These are phyloP conservation scores for Tinea semifulvella DNA, from an alignment of 2,888 invertebrate species.

Conservation along the genomic window DNA sequence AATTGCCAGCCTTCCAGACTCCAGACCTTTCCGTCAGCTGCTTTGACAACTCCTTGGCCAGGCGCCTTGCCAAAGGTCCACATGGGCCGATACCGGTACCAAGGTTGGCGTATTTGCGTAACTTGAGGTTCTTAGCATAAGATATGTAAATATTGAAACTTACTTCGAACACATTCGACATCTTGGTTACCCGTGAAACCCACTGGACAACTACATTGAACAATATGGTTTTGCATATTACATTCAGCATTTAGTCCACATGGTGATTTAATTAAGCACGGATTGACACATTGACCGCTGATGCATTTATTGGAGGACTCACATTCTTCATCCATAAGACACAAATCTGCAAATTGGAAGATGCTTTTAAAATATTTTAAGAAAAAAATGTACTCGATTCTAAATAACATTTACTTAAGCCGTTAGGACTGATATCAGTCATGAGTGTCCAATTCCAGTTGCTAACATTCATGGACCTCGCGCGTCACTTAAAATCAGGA, in stretches of 20 bases:
- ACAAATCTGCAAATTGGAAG: constrained; percentile 76
- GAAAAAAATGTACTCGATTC: constrained; percentile 13
- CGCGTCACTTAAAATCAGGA: no score
- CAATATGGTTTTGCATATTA: constrained; percentile 73
- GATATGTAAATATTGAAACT: no score
- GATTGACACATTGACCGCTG: constrained; percentile 83
- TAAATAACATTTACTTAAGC: constrained; percentile 12
- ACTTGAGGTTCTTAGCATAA: no score
- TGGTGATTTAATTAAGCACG: constrained; percentile 77
- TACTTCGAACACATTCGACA: constrained; percentile 85
- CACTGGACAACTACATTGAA: constrained; percentile 83
- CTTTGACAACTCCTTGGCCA: no score
- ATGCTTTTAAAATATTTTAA: constrained; percentile 17
- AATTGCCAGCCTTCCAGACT: no score
- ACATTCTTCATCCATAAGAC: constrained; percentile 83
- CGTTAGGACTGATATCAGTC: no score
- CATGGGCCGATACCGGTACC: no score
- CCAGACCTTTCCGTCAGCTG: no score
- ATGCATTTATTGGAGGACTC: constrained; percentile 80
- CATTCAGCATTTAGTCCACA: constrained; percentile 89
- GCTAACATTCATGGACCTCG: no score
- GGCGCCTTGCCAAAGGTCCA: no score
- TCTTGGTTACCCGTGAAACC: constrained; percentile 88
- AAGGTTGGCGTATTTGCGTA: no score
- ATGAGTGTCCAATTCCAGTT: no score